A percentile compares a stretch with the other conserved stretches of the same genome.
Evolutionary conservation across 2,113 vertebrate species (phyloP).

Genomic region (Semnornis frantzii): DNA sequence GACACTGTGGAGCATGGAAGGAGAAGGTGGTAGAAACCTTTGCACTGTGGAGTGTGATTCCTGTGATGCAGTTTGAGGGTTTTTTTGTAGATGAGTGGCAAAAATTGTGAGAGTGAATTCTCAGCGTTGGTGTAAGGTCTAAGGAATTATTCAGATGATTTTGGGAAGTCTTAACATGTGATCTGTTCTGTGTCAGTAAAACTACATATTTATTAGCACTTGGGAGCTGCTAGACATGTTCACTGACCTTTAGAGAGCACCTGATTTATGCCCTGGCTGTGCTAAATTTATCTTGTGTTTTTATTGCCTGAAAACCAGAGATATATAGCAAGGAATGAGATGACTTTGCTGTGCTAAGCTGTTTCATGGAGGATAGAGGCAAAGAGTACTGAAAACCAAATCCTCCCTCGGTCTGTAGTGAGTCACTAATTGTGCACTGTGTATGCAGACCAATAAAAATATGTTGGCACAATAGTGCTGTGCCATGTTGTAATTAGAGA

Average conservation of each 20-base stretch:
- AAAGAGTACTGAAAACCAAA: not conserved
- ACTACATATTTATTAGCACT: not conserved
- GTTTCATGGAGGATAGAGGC: constrained; percentile 3
- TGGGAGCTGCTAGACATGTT: not conserved
- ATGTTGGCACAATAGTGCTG: constrained; percentile 61
- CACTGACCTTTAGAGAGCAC: not conserved
- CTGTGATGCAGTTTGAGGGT: not conserved
- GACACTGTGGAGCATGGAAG: not conserved
- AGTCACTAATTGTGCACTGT: constrained; percentile 62
- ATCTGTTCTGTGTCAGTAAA: not conserved
- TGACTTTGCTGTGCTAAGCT: constrained; percentile 16
- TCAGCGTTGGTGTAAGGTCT: not conserved
- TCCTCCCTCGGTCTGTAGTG: constrained; percentile 46
- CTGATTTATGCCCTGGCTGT: not conserved
- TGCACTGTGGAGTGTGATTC: not conserved
- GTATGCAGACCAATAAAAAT: constrained; percentile 60
- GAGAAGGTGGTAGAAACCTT: not conserved
- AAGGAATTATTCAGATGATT: not conserved
- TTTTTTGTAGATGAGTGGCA: not conserved
- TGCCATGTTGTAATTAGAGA: constrained; percentile 53
- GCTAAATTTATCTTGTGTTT: not conserved
- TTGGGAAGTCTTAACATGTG: not conserved
- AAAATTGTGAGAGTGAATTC: not conserved
- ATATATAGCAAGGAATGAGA: not conserved
- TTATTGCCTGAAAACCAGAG: not conserved